These are phyloP conservation scores for Psophia crepitans DNA, from an alignment of 2,113 vertebrate species.

Conservation along the genomic window DNA sequence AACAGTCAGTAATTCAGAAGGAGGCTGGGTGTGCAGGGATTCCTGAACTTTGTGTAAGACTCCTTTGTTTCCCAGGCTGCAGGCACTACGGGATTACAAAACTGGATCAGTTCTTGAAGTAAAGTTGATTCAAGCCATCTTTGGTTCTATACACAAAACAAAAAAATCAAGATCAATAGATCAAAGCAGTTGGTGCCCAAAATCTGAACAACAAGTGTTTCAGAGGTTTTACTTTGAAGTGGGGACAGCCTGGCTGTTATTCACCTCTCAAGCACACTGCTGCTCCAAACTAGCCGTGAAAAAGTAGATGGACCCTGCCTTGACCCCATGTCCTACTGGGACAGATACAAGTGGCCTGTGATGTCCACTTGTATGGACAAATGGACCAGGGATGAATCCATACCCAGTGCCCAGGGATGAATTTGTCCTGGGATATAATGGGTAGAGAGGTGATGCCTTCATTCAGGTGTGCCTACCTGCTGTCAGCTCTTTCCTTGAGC, in stretches of 20 bases:
- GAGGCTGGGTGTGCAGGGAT: not conserved
- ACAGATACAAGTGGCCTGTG: not conserved
- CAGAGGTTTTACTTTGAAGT: not conserved
- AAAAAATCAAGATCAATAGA: not conserved
- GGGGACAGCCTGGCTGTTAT: not conserved
- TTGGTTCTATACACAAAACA: not conserved
- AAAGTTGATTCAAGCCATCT: not conserved
- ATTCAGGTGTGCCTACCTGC: not conserved
- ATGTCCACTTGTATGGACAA: too few relatives aligned
- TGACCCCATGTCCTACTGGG: accelerated
- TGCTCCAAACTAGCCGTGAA: not conserved
- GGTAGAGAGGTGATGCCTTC: not conserved
- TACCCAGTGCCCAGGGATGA: not conserved
- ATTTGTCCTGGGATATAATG: not conserved
- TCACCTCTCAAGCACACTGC: not conserved
- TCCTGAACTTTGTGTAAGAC: not conserved
- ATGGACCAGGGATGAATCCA: too few relatives aligned
- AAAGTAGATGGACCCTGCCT: accelerated
- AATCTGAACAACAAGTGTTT: not conserved
- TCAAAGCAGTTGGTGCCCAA: not conserved
- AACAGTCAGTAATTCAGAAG: not conserved
- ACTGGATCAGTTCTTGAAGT: not conserved
- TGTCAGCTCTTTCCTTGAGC: not conserved
- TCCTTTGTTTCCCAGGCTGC: not conserved
- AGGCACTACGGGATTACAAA: not conserved